phyloP scores from a whole-genome alignment of 2,797 vertebrate genomes.

The Sebastes minor region DNA sequence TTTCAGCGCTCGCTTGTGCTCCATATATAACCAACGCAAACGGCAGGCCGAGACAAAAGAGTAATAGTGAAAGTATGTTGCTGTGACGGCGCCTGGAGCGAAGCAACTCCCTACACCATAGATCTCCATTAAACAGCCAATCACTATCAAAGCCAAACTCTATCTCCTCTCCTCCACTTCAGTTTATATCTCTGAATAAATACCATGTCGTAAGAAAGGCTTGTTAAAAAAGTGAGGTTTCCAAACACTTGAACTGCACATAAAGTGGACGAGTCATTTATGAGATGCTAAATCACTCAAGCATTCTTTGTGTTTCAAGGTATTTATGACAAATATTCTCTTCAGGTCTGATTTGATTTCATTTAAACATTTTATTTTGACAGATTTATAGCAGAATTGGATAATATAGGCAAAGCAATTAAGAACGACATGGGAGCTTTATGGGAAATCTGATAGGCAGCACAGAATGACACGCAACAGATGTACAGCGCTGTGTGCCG shows the following conservation, averaged over 20 bases:
- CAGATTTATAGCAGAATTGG: conserved; percentile 3
- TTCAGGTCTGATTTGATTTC: background rate
- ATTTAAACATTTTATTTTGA: background rate
- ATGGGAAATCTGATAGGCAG: conserved; percentile 60
- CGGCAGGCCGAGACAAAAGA: conserved; percentile 48
- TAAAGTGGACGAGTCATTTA: background rate
- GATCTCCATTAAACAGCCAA: conserved; percentile 48
- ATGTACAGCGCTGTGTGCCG: conserved; percentile 67
- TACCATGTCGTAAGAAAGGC: background rate
- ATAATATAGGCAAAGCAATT: conserved; percentile 33
- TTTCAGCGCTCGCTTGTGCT: conserved; percentile 45
- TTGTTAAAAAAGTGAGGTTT: background rate
- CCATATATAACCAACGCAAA: conserved; percentile 47
- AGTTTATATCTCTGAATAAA: conserved; percentile 3
- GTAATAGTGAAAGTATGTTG: conserved; percentile 57
- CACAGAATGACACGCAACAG: conserved; percentile 76
- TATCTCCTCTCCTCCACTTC: conserved; percentile 7
- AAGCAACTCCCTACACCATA: conserved; percentile 39
- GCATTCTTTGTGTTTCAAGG: background rate
- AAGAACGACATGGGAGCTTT: conserved; percentile 40
- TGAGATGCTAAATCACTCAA: background rate
- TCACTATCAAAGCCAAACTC: conserved; percentile 51
- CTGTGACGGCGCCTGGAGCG: conserved; percentile 51
- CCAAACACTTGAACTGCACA: background rate
- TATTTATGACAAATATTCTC: background rate